A percentile compares a stretch with the other conserved stretches of the same genome.
Evolutionary conservation across 1,140 invertebrate genomes (phyloP).

Genomic region (Agraylea sexmaculata): DNA sequence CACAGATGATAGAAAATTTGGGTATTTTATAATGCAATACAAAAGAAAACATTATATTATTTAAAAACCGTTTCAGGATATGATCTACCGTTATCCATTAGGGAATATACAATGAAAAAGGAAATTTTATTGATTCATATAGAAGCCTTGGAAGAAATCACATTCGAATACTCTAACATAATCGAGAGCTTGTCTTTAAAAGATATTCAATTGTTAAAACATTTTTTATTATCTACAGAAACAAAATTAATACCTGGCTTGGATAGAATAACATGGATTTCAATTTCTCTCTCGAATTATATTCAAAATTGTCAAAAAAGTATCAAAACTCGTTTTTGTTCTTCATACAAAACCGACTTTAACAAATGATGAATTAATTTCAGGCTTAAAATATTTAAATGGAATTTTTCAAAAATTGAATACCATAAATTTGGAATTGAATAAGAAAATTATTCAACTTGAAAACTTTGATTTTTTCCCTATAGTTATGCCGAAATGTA

Average conservation of each 20-base stretch:
- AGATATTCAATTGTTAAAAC: conserved; percentile 55
- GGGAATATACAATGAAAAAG: conserved; percentile 58
- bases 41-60: too few species aligned
- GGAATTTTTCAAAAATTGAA: conserved; percentile 12
- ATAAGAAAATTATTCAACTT: conserved; percentile 44
- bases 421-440: conserved; percentile 40
- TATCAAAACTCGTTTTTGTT: conserved; percentile 6
- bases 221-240: conserved; percentile 59
- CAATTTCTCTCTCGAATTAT: conserved; percentile 67
- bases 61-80: conserved; percentile 43
- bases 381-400: not conserved
- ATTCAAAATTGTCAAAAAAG: conserved; percentile 40
- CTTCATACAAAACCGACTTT: too few species aligned
- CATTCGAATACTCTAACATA: conserved; percentile 48
- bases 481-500: conserved; percentile 10
- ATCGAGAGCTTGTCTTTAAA: conserved; percentile 45
- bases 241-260: conserved; percentile 66
- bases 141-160: conserved; percentile 44
- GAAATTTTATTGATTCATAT: conserved; percentile 50
- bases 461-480: conserved; percentile 46
- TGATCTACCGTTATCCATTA: conserved; percentile 51
- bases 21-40: conserved; percentile 22
- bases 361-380: conserved; percentile 3
- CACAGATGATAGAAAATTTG: conserved; percentile 59
- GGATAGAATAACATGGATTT: conserved; percentile 72